Evolutionary conservation across 2,113 vertebrate genomes (phyloP), one percentile per base, ranked within the genome.

Genomic region (Willisornis vidua): DNA sequence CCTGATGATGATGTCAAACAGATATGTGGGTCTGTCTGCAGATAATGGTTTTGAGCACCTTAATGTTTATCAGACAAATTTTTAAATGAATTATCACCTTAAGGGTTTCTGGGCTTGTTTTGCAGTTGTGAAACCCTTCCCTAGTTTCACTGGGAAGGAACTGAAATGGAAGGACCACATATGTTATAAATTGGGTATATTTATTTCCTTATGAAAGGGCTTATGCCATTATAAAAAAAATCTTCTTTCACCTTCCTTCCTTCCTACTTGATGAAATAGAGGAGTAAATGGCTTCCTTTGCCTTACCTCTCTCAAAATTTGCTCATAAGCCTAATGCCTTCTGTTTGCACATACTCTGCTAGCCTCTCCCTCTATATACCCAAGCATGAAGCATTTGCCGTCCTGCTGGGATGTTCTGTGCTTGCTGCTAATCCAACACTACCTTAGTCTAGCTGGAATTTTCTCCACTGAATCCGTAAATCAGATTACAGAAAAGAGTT

Each of bases 1-100:
- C 92, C 59, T 86, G 72, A 78, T 84, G 52, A 85, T 76, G 79
- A 90, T 94, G n/a, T 96, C 76, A 93, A 92, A 72, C 58, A 93
- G 61, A 48, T 87, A 70, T 87, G 55, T 82, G 90, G 73, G 94
- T 95, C 77, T 94, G 67, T 86, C 87, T 87, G 17, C 61, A 89
- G 59, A 93, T 87, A 78, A 89, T 58, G 86, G 39, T 57, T 97
- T 86, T 68, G n/a, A 66, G 63, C 55, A 88, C n/a, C 9, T 71
- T 89, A 71, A 78, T 70, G 52, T 66, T 59, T 90, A 71, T 28
- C 19, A 43, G 1, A 37, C 9, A 1, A 2, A 14, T 59, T 87
- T 72, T 52, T 0, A 6, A 67, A 58, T 4, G 0, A 58, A 55
- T 61, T 94, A 51, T 41, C n/a, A 45, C 81, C 28, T 84, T 39